These are phyloP conservation scores for Sebastes nivosus DNA, from an alignment of 2,797 vertebrate genomes.

Conservation along the genomic window DNA sequence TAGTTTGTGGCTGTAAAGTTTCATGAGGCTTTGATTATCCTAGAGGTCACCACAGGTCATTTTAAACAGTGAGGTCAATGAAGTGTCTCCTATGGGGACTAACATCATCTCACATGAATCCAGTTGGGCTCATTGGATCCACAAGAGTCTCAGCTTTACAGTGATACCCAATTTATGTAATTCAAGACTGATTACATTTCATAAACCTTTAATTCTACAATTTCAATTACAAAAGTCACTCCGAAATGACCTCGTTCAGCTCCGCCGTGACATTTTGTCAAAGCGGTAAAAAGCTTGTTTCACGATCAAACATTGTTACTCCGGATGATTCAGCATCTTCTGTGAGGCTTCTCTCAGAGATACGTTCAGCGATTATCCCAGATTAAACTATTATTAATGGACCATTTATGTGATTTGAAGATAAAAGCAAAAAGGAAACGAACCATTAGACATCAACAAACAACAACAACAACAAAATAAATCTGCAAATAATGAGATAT, in stretches of 20 bases:
- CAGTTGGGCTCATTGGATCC: too few species aligned
- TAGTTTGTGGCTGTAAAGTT: too few species aligned
- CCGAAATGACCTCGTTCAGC: background rate
- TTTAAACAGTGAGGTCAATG: too few species aligned
- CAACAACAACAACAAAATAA: background rate
- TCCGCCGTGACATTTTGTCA: background rate
- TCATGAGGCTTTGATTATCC: too few species aligned
- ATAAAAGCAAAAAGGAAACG: background rate
- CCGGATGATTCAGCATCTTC: background rate
- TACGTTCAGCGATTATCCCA: rapidly evolving
- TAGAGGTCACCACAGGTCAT: too few species aligned
- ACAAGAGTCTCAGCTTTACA: too few species aligned
- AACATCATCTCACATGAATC: too few species aligned
- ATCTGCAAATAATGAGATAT: background rate
- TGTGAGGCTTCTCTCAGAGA: background rate
- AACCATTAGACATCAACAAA: background rate
- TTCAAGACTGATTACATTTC: too few species aligned
- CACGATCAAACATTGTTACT: background rate
- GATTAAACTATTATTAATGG: background rate
- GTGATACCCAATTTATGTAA: too few species aligned
- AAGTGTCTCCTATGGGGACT: too few species aligned
- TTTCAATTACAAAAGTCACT: background rate
- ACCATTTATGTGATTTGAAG: background rate
- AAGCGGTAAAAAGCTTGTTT: background rate
- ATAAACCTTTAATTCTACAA: too few species aligned